Percentiles rank a stretch among this genome's conserved stretches.
Conservation (phyloP, 1,140 invertebrate species). For the Ooceraea biroi region DNA sequence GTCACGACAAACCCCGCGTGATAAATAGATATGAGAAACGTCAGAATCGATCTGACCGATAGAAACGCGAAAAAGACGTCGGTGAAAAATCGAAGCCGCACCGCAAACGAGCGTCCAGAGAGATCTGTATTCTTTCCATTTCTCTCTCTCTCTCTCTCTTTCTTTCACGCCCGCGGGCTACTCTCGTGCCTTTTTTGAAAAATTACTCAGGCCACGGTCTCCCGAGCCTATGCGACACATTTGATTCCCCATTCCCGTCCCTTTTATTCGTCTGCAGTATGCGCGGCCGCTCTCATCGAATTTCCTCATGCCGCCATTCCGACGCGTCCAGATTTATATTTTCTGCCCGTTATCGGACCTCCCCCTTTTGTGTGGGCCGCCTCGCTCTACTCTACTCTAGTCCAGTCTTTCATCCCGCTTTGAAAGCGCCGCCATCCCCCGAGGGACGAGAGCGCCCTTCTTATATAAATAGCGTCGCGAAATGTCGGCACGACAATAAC, state of each 20-base stretch:
- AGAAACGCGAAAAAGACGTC: conserved; percentile 1
- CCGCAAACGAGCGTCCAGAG: conserved; percentile 4
- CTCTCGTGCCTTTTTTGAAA: conserved; percentile 1
- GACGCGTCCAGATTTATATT: conserved; percentile 71
- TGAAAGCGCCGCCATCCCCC: conserved; percentile 51
- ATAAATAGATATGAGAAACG: conserved; percentile 4
- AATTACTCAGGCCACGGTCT: conserved; percentile 5
- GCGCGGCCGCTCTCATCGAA: conserved; percentile 63
- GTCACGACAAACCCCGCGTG: not conserved
- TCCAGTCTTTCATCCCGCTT: conserved; percentile 62
- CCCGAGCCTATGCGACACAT: conserved; percentile 7
- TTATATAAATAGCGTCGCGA: conserved; percentile 69
- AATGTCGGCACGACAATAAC: conserved; percentile 64
- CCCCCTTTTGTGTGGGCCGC: conserved; percentile 59
- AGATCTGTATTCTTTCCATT: not conserved
- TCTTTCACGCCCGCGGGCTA: too few relatives aligned
- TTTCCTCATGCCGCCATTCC: conserved; percentile 63
- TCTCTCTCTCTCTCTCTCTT: not conserved
- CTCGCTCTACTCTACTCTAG: conserved; percentile 23
- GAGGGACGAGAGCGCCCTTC: conserved; percentile 59
- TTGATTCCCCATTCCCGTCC: not conserved
- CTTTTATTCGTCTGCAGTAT: conserved; percentile 12
- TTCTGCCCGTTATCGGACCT: conserved; percentile 69
- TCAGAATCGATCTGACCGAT: conserved; percentile 27
- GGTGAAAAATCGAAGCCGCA: conserved; percentile 6